Conservation (phyloP, 2,113 vertebrate genomes). For the Halcyon senegalensis region DNA sequence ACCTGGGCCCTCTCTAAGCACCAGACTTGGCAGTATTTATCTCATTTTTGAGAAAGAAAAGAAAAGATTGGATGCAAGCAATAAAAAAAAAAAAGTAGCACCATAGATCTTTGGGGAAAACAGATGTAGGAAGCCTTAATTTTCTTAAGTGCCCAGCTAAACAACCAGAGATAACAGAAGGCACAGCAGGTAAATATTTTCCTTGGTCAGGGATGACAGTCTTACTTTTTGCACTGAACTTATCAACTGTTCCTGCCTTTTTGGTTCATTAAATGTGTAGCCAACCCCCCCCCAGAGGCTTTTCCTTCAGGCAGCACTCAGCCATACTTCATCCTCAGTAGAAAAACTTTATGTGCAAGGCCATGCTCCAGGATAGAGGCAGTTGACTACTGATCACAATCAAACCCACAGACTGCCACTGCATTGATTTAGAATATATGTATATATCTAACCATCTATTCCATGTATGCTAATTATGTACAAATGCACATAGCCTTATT, state of each 20-base stretch:
- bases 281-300: too few relatives aligned
- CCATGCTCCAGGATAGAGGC: neutral
- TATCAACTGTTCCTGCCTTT: neutral
- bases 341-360: neutral
- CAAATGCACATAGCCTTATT: neutral
- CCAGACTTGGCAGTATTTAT: neutral
- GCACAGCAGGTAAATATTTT: neutral
- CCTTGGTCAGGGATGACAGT: neutral
- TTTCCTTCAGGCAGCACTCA: neutral
- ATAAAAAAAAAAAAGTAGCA: neutral
- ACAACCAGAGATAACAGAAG: neutral
- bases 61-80: neutral
- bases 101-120: neutral
- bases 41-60: constrained; percentile 21
- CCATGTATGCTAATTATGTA: neutral
- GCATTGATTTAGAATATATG: neutral
- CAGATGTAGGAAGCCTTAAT: constrained; percentile 4
- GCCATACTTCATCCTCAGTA: neutral
- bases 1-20: neutral
- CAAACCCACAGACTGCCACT: neutral
- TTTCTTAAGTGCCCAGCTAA: constrained; percentile 29
- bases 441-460: neutral
- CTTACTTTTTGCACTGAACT: neutral
- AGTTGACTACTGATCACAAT: neutral
- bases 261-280: neutral